Conservation (phyloP, 2,888 invertebrate species). For the Tryphoninae sp. region DNA sequence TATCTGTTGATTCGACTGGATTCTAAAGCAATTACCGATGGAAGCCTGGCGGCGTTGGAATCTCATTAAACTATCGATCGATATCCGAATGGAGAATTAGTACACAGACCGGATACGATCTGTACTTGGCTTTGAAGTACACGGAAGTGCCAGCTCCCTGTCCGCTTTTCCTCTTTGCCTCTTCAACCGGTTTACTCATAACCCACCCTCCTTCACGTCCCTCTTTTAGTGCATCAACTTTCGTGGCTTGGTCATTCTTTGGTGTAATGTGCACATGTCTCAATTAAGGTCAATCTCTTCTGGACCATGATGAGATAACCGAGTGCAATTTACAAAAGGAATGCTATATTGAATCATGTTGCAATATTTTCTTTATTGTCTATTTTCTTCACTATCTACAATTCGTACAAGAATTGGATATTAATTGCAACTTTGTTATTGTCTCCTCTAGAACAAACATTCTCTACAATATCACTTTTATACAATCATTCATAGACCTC, state of each 20-base stretch:
- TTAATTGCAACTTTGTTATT: no score
- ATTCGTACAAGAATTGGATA: no score
- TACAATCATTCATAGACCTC: no score
- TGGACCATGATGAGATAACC: background rate
- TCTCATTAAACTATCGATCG: constrained; percentile 69
- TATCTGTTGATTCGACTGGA: constrained; percentile 67
- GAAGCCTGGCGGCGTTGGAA: constrained; percentile 62
- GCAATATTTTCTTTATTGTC: no score
- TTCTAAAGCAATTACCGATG: constrained; percentile 67
- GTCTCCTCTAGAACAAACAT: no score
- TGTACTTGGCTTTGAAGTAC: constrained; percentile 46
- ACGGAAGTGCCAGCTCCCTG: constrained; percentile 44
- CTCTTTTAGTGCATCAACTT: constrained; percentile 35
- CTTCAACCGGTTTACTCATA: constrained; percentile 1
- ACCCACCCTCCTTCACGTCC: background rate
- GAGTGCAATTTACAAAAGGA: no score
- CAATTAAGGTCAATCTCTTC: background rate
- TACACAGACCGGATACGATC: constrained; percentile 54
- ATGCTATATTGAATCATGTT: no score
- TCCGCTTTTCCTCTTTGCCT: constrained; percentile 14
- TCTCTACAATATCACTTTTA: no score
- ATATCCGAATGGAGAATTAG: constrained; percentile 59
- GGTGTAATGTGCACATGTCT: background rate
- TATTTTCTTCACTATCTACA: no score
- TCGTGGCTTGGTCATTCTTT: constrained; percentile 1